Base-by-base conservation (phyloP, 2,797 vertebrate genomes). In the Micropoecilia bifurca region DNA sequence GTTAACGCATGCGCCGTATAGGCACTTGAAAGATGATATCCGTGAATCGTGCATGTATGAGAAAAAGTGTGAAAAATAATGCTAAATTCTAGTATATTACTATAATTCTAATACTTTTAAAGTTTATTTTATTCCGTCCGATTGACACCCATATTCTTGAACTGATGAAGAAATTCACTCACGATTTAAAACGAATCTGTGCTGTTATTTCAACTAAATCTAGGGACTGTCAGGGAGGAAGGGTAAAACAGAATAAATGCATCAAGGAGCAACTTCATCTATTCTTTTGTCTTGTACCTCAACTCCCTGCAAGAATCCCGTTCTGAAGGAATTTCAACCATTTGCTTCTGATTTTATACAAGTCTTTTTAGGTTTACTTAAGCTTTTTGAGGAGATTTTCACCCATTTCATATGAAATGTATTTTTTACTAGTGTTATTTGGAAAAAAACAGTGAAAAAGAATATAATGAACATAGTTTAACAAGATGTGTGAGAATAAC, bases 1-100 rank as follows among this genome's bases (percentile, higher is more conserved):
- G 0, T 0, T 0, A 0, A 14, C 72, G 75, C 85, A 84, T 80
- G 85, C 81, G 85, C 75, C 1, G 33, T 59, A 50, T 3, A 20
- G 12, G 4, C 16, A 6, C 18, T 63, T 3, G 4, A 25, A 39
- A 22, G 7, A 41, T 0, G 61, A 20, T 6, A n/a, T n/a, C 2
- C 10, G 12, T 71, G 12, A 28, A 28, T n/a, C 25, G 9, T 16
- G 12, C 12, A 14, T 71, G 12, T 0, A 3, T 71, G 41, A 16
- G 41, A 3, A 9, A 45, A 45, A 71, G 25, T 3, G 10, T n/a
- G 20, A 4, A 41, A 22, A 68, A 68, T 3, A 41, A 36, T 5
- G 8, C 4, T 20, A 3, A 25, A 20, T 18, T 66, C 10, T 66
- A 39, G 63, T 68, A 13, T 33, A 18, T 30, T 2, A 16, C 16